Base-by-base conservation (phyloP, 2,888 invertebrate genomes). In the Ptychoptera albimana region DNA sequence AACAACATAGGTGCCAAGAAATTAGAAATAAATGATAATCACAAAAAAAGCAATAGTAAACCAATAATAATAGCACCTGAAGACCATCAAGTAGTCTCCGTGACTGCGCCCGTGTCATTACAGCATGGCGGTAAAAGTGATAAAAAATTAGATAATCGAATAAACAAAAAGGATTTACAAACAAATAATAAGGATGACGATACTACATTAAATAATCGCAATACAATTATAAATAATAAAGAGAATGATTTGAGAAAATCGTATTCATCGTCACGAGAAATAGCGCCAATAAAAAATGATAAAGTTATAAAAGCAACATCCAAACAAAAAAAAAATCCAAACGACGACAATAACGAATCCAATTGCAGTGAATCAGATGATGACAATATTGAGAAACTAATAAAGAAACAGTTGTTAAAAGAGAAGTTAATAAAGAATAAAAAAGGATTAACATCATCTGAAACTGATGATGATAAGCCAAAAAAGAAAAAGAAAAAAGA, bases 401-500 rank as follows among this genome's bases (percentile, higher is more conserved):
- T 42, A 60, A 54, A 50, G 67, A 60, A 48, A 60, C 60, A 39
- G 66, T 59, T 46, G 60, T 50, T 47, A 61, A 54, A 45, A 57
- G 56, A 45, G 44, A 50, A 42, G 38, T 48, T 45, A 48, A 50
- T 38, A 48, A 50, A 42, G 29, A 34, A 48, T 39, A 37, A 44
- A 46, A 47, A 32, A 31, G 16, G 8, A 12, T 2, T 48, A 46
- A 46, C 51, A 49, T 32, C 57, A 56, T 45, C 34, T 45, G 44
- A 56, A 50, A 45, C 49, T 15, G 44, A 13, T 42, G 46, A 44
- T 43, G 49, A 36, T 42, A 66, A 68, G 11, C 64, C 70, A 50
- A 70, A 71, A 53, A 60, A 71, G 60, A 68, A 74, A 59, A 67
- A 67, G 42, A 70, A 68, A 55, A 71, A 70, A 57, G 45, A 55